Evolutionary conservation across 2,888 invertebrate genomes (phyloP).

Genomic region (Leptinotarsa juncta): DNA sequence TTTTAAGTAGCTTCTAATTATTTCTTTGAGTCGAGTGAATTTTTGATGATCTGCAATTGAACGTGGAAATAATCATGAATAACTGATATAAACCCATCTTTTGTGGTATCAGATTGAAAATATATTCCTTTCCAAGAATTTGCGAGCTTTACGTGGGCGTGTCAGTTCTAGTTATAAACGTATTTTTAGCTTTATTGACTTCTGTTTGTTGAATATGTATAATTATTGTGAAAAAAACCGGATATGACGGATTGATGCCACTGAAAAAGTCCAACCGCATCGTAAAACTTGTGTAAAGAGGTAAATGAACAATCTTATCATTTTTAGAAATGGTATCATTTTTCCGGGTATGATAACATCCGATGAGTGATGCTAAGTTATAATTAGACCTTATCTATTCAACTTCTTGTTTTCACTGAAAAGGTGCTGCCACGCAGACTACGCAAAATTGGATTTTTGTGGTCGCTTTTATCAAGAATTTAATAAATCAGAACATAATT

Average conservation of each 20-base stretch:
- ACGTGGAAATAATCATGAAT: not conserved
- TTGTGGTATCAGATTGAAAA: not conserved
- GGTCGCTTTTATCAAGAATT: too few relatives aligned
- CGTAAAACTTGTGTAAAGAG: not conserved
- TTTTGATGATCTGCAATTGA: too few relatives aligned
- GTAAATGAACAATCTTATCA: conserved; percentile 4
- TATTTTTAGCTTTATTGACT: not conserved
- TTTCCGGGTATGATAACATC: conserved; percentile 5
- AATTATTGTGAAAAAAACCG: conserved; percentile 10
- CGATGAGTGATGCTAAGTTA: not conserved
- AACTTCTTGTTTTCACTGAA: not conserved
- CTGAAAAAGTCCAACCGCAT: conserved; percentile 15
- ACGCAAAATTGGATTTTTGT: too few relatives aligned
- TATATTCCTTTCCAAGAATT: not conserved
- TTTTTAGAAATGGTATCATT: conserved; percentile 7
- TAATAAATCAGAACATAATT: too few relatives aligned
- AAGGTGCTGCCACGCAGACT: not conserved
- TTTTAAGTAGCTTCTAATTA: too few relatives aligned
- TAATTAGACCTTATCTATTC: not conserved
- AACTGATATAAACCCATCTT: not conserved
- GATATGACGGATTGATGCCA: not conserved
- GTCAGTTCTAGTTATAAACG: not conserved
- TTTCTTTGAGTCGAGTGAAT: too few relatives aligned
- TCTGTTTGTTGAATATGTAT: conserved; percentile 8
- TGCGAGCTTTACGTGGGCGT: not conserved